Evolutionary conservation across 1,140 invertebrate genomes (phyloP).

Genomic region (Drosophila gunungcola): DNA sequence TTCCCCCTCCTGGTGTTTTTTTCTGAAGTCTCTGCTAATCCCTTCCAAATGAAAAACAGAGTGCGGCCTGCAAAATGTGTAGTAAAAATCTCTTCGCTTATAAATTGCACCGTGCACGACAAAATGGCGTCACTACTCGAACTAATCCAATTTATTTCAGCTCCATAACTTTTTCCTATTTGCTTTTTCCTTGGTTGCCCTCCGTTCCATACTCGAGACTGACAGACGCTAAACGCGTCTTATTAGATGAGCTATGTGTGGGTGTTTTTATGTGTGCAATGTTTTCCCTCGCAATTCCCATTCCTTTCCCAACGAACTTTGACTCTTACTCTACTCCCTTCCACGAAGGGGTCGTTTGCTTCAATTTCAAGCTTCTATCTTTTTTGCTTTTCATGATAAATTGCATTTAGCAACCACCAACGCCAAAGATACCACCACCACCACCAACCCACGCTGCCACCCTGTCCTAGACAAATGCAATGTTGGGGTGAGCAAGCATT

Average conservation of each 20-base stretch:
- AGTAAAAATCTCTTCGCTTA: constrained; percentile 45
- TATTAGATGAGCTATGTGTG: constrained; percentile 70
- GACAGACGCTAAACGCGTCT: constrained; percentile 80
- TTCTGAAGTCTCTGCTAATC: constrained; percentile 50
- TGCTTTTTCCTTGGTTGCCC: constrained; percentile 46
- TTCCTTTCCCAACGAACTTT: constrained; percentile 54
- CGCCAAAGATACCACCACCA: constrained; percentile 44
- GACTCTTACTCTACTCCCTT: constrained; percentile 47
- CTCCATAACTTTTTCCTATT: constrained; percentile 84
- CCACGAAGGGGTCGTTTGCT: constrained; percentile 45
- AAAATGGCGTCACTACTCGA: constrained; percentile 83
- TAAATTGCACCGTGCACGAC: constrained; percentile 50
- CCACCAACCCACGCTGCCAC: constrained; percentile 45
- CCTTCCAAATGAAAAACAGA: constrained; percentile 71
- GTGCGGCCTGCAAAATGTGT: constrained; percentile 55
- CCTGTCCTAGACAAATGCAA: constrained; percentile 45
- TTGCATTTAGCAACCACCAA: constrained; percentile 80
- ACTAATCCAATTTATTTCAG: constrained; percentile 85
- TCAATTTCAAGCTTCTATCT: constrained; percentile 80
- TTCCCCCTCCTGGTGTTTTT: not conserved
- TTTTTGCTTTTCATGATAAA: constrained; percentile 72
- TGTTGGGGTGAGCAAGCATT: constrained; percentile 54
- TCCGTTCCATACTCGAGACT: constrained; percentile 44
- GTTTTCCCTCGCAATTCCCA: constrained; percentile 60
- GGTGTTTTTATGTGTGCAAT: constrained; percentile 62